Percentiles rank a stretch among this genome's conserved stretches.
phyloP scores from a whole-genome alignment of 1,140 invertebrate species.

The Diorhabda elongata region DNA sequence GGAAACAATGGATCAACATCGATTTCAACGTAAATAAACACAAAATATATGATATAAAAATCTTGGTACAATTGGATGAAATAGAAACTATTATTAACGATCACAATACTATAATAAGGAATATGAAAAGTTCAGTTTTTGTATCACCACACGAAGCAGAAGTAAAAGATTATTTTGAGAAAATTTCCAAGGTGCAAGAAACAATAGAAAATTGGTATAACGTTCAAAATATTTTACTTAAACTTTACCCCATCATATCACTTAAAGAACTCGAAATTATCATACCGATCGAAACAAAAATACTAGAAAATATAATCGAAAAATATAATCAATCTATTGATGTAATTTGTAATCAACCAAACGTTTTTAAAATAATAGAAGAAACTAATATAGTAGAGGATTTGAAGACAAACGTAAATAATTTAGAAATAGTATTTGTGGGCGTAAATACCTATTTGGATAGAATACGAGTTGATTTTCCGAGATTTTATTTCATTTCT shows the following conservation, averaged over 20 bases:
- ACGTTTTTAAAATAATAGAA: constrained; percentile 68
- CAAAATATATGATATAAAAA: constrained; percentile 68
- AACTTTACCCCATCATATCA: constrained; percentile 79
- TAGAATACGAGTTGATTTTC: constrained; percentile 82
- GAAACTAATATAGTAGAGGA: constrained; percentile 67
- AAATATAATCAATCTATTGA: constrained; percentile 76
- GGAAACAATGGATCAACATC: constrained; percentile 74
- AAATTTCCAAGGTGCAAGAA: constrained; percentile 67
- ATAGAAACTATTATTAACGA: constrained; percentile 80
- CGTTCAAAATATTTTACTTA: constrained; percentile 80
- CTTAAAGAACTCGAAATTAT: constrained; percentile 3
- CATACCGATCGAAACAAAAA: constrained; percentile 30
- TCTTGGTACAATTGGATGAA: constrained; percentile 75
- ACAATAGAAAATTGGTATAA: constrained; percentile 60
- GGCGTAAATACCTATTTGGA: constrained; percentile 88
- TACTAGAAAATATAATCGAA: constrained; percentile 54
- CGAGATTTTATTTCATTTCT: constrained; percentile 89
- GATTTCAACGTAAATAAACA: constrained; percentile 64
- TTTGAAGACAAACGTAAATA: constrained; percentile 63
- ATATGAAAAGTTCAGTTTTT: constrained; percentile 84
- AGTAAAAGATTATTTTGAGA: constrained; percentile 71
- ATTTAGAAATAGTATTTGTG: constrained; percentile 74
- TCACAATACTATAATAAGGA: constrained; percentile 79
- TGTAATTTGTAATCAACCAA: constrained; percentile 53
- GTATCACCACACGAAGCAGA: constrained; percentile 81